Evolutionary conservation across 2,797 vertebrate genomes (phyloP), one percentile per base, ranked within the genome.

Genomic region (Carcharodon carcharias): DNA sequence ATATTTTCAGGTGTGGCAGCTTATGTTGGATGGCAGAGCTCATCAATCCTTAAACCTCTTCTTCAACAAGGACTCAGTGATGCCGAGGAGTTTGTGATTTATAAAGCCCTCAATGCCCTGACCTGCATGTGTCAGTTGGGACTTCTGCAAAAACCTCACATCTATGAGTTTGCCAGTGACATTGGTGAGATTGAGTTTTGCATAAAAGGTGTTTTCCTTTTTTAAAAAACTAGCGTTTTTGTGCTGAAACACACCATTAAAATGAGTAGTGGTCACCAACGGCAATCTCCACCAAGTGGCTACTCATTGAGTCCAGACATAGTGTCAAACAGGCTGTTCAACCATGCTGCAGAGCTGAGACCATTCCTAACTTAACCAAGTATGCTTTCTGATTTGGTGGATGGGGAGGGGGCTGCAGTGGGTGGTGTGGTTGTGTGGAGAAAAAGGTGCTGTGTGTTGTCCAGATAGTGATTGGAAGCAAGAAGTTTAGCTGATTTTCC

Each of bases 1-100:
- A 63, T 93, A 26, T 93, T 97, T 97, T 96, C 96, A 99, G 99
- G 99, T 73, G 99, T 99, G 96, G 99, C 99, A 35, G 99, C 99
- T 93, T 99, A 99, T 0, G 99, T 99, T 96, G 99, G 99, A 96
- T 99, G 99, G 99, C 99, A 99, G 96, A 99, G 99, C 97, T 99
- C 99, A 1, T 99, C 99, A 71, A 99, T 99, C 97, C 97, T 99
- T 97, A 99, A 99, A 97, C 99, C 99, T 1, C 98, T 99, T 56
- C 98, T 99, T 71, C 99, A 99, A 96, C 99, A 99, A 97, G 99
- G 99, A 1, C 98, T 99, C 96, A 99, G 99, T 56, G 99, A 99
- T 97, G 99, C 98, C 0, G 99, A 99, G 97, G 99, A 99, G 97
- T 99, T 99, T 95, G 99, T 99, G 96, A 99, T 99, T 97, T 99